phyloP scores from a whole-genome alignment of 30 jellyfish, hydroid and myxozoan species.

The Turritopsis dohrnii region DNA sequence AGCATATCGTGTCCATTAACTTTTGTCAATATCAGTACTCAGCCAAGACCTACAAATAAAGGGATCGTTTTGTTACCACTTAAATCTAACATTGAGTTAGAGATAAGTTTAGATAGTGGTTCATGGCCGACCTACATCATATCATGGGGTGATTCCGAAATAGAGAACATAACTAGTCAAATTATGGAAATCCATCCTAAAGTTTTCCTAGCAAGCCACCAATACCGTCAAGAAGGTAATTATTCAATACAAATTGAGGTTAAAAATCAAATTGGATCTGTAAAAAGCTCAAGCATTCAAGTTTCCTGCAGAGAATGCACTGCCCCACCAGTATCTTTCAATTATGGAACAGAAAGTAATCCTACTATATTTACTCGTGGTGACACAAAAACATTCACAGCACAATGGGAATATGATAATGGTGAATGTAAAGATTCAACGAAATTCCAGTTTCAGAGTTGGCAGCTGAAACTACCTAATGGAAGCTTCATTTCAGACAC shows the following conservation, averaged over 20 bases:
- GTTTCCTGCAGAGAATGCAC: neutral
- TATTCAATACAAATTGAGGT: neutral
- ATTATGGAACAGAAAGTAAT: neutral
- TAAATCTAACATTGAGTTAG: neutral
- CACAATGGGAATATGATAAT: constrained; percentile 6
- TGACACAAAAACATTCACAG: neutral
- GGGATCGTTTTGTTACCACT: neutral
- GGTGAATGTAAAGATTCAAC: neutral
- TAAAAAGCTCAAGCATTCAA: neutral
- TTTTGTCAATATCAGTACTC: neutral
- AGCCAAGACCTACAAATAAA: neutral
- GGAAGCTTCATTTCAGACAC: neutral
- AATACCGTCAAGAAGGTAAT: neutral
- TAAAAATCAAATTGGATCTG: neutral
- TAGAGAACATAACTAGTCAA: neutral
- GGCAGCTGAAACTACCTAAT: neutral
- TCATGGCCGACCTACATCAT: neutral
- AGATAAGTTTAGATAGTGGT: neutral
- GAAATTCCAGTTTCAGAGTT: neutral
- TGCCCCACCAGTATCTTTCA: constrained; percentile 4
- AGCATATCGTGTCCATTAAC: constrained; percentile 2
- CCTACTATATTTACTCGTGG: constrained; percentile 16
- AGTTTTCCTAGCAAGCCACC: neutral
- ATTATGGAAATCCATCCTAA: neutral
- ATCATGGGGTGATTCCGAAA: neutral